Percentiles rank a stretch among this genome's conserved stretches.
These are phyloP conservation scores for Limnephilus rhombicus DNA, from an alignment of 2,888 invertebrate species.

Conservation along the genomic window DNA sequence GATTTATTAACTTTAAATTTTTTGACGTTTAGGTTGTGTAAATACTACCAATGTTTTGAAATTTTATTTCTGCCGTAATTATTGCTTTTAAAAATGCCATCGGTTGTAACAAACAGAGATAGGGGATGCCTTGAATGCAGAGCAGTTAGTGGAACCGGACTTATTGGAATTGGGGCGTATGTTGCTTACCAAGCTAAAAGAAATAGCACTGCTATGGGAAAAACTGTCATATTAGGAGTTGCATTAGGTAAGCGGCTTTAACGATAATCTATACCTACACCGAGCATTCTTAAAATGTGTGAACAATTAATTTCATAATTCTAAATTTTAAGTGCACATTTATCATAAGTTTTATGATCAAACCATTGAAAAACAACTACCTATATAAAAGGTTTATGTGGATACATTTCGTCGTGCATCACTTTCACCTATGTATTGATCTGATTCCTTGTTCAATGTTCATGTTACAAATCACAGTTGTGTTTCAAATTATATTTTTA, in stretches of 20 bases:
- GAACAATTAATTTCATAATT: background rate
- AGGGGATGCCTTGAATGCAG: constrained; percentile 81
- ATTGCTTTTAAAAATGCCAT: constrained; percentile 68
- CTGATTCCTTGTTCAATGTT: background rate
- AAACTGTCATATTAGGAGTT: constrained; percentile 73
- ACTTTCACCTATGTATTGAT: background rate
- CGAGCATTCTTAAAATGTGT: background rate
- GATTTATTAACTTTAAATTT: background rate
- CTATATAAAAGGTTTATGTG: background rate
- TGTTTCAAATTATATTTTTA: background rate
- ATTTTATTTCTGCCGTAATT: background rate
- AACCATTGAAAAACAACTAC: background rate
- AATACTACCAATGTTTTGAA: background rate
- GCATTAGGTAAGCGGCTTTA: constrained; percentile 72
- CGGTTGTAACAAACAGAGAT: constrained; percentile 72
- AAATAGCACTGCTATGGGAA: constrained; percentile 75
- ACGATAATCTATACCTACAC: background rate
- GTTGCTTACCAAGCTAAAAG: constrained; percentile 77
- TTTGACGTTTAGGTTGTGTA: background rate
- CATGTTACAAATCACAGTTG: background rate
- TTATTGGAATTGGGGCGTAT: constrained; percentile 81
- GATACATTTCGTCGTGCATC: background rate
- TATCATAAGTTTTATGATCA: background rate
- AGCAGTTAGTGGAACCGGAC: constrained; percentile 79
- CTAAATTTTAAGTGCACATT: background rate